Base-by-base conservation (phyloP, 2,113 vertebrate species). In the Gnathonemus echidnorhynchus region DNA sequence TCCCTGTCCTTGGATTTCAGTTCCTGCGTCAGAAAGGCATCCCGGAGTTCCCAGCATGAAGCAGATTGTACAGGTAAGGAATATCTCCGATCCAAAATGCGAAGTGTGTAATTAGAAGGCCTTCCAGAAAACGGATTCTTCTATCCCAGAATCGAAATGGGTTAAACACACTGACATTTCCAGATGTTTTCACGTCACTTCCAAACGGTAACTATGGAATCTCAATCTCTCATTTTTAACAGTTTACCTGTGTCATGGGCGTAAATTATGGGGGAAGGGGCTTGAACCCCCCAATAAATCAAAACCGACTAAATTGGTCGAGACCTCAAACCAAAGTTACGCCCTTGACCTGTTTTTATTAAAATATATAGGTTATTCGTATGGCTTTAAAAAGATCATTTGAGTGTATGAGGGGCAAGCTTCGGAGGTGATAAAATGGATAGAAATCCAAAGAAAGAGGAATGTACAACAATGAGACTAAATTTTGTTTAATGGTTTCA, bases 1-100 rank as follows among this genome's bases (percentile, higher is more conserved):
- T 90, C 24, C 52, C 58, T 91, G 92, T 66, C 48, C 8, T 13
- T 89, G 48, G 42, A 24, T 21, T 27, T 48, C 49, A 13, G 50
- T 17, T 13, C 6, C 48, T 50, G 24, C 48, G 48, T 49, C 85
- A 86, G 24, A 86, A n/a, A 49, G 9, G 24, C n/a, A 48, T 39
- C 8, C 8, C 2, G 24, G 56, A 62, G 56, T 62, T 74, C 66
- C 66, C 85, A 87, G 27, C 85, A 53, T 0, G 45, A n/a, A 49
- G 49, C 27, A 52, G 15, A 52, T 35, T 49, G 49, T 52, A 24
- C 24, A 9, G 83, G 3, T 49, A 21, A 42, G n/a, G 45, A 49
- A 45, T 45, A 15, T 15, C 24, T 86, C 45, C 48, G 1, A n/a
- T 49, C 24, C 48, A 50, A 86, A 53, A 53, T 31, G 10, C 6